Conservation (phyloP, 2,888 invertebrate genomes). For the Drosophila paucipuncta region DNA sequence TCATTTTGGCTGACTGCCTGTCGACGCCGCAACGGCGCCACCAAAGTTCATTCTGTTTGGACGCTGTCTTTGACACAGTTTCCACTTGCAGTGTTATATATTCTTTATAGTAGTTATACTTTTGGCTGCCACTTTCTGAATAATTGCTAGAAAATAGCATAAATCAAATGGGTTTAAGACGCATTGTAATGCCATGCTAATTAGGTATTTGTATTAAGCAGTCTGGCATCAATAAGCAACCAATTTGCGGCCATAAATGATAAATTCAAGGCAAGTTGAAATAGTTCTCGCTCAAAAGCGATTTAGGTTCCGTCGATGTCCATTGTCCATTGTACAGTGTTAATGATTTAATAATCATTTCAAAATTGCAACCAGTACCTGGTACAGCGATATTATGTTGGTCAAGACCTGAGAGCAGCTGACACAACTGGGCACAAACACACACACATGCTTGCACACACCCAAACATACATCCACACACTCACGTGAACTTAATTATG, state of each 20-base stretch:
- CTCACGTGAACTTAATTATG: constrained; percentile 52
- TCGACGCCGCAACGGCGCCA: constrained; percentile 55
- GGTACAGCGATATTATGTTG: constrained; percentile 1
- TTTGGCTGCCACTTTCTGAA: constrained; percentile 43
- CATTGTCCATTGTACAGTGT: constrained; percentile 21
- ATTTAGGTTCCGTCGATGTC: constrained; percentile 4
- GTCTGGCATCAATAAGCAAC: constrained; percentile 9
- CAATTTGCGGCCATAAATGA: constrained; percentile 24
- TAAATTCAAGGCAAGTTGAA: constrained; percentile 34
- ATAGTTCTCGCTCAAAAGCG: constrained; percentile 1
- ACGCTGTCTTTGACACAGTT: constrained; percentile 64
- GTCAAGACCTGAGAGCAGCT: constrained; percentile 14
- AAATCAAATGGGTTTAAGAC: constrained; percentile 51
- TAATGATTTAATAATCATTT: constrained; percentile 50
- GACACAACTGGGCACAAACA: constrained; percentile 27
- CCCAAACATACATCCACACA: constrained; percentile 8
- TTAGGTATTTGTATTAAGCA: constrained; percentile 16
- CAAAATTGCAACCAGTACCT: constrained; percentile 24
- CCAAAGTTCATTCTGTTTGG: constrained; percentile 46
- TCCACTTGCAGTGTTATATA: constrained; percentile 41
- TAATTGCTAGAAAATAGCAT: constrained; percentile 65
- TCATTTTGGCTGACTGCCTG: constrained; percentile 46
- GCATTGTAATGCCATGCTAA: constrained; percentile 11
- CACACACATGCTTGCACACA: constrained; percentile 16
- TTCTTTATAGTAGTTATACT: neutral